Evolutionary conservation across 2,888 invertebrate species (phyloP).

Genomic region (Andrena praecox): DNA sequence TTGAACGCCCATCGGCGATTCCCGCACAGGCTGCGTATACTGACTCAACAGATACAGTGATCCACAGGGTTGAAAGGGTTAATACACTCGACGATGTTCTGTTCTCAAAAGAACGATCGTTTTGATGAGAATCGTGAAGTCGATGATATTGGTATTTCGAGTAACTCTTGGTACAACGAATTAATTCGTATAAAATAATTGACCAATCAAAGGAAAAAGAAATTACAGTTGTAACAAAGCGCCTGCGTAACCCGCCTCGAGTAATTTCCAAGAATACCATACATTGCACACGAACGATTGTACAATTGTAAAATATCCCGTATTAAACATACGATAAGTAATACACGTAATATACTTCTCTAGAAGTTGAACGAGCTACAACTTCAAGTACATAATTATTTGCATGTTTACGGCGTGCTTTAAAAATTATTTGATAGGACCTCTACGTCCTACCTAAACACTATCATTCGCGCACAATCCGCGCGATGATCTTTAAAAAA

Average conservation of each 20-base stretch:
- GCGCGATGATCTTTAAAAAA: no score
- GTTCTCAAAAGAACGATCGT: background rate
- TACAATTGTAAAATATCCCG: constrained; percentile 1
- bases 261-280: background rate
- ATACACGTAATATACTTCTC: background rate
- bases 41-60: background rate
- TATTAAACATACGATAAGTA: background rate
- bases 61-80: background rate
- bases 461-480: no score
- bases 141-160: background rate
- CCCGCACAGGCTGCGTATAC: no score
- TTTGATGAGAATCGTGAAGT: background rate
- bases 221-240: background rate
- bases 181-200: background rate
- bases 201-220: background rate
- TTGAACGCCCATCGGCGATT: no score
- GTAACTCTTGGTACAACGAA: background rate
- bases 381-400: background rate
- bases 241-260: background rate
- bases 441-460: no score
- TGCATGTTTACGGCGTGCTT: background rate
- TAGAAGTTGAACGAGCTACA: background rate
- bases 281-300: background rate
- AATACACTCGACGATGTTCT: background rate
- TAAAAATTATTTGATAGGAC: no score